phyloP scores from a whole-genome alignment of 2,113 vertebrate genomes.

The Leptodactylus fuscus region DNA sequence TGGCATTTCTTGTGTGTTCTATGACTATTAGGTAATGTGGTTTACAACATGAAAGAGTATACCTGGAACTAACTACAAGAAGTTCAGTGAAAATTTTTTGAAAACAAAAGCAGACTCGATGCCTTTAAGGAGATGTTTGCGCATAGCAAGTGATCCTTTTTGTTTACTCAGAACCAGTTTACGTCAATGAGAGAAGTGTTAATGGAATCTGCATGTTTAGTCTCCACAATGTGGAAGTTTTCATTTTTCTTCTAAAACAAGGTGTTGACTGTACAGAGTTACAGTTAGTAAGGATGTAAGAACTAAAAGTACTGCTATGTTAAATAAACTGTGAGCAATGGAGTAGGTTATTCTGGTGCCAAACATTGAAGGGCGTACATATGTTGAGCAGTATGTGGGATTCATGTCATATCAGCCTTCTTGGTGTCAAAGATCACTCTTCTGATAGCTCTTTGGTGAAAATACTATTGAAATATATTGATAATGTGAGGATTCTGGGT shows the following conservation, averaged over 20 bases:
- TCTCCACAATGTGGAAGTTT: background rate
- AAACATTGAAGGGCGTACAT: background rate
- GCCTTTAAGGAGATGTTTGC: slow-evolving; percentile 1
- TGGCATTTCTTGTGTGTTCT: background rate
- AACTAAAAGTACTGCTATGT: background rate
- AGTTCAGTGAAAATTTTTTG: background rate
- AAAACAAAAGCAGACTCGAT: background rate
- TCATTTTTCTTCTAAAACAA: background rate
- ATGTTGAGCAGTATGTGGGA: background rate
- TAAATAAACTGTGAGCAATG: background rate
- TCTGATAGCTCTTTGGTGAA: no score
- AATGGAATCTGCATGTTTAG: background rate
- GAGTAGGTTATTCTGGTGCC: background rate
- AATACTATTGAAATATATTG: no score
- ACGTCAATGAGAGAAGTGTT: slow-evolving; percentile 5
- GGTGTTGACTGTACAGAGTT: background rate
- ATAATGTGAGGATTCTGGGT: no score
- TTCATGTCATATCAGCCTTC: no score
- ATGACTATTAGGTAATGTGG: background rate
- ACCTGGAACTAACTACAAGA: background rate
- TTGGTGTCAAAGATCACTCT: no score
- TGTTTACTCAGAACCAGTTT: background rate
- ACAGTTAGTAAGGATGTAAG: background rate
- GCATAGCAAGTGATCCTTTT: slow-evolving; percentile 12
- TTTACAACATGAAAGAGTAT: background rate